Percentiles rank a stretch among this genome's conserved stretches.
These are phyloP conservation scores for Globodera ellingtonae DNA, from an alignment of 1,140 invertebrate species.

Conservation along the genomic window DNA sequence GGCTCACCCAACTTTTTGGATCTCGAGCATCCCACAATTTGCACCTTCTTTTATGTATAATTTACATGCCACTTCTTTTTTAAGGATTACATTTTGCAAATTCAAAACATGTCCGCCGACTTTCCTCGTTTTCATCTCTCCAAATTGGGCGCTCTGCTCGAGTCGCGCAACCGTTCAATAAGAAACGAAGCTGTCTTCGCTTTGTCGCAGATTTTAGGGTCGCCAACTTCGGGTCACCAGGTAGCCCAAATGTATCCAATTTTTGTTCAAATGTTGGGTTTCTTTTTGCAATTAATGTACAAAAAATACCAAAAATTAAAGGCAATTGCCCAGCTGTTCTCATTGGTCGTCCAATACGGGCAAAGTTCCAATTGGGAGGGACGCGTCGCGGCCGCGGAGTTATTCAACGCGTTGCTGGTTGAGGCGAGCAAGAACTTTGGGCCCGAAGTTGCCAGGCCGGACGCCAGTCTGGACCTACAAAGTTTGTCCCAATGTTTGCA, in stretches of 20 bases:
- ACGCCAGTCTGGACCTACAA: background rate
- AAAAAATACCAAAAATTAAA: background rate
- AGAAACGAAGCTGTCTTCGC: slow-evolving; percentile 38
- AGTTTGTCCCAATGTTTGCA: slow-evolving; percentile 8
- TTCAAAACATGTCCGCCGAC: background rate
- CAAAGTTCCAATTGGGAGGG: slow-evolving; percentile 44
- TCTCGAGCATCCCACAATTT: too few relatives aligned
- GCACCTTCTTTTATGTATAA: too few relatives aligned
- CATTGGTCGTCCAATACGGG: slow-evolving; percentile 3
- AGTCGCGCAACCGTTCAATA: slow-evolving; percentile 43
- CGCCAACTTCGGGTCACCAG: slow-evolving; percentile 25
- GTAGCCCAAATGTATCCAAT: slow-evolving; percentile 15
- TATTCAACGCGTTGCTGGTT: slow-evolving; percentile 33
- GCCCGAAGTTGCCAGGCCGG: background rate
- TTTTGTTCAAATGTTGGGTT: background rate
- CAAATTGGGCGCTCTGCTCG: slow-evolving; percentile 31
- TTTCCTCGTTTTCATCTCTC: background rate
- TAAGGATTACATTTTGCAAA: too few relatives aligned
- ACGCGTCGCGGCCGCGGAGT: slow-evolving; percentile 45
- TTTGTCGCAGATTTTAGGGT: slow-evolving; percentile 37
- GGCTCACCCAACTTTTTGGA: too few relatives aligned
- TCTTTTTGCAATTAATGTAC: too few relatives aligned
- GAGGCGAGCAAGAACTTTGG: background rate
- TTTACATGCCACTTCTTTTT: too few relatives aligned
- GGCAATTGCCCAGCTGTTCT: slow-evolving; percentile 14